Percentiles rank a stretch among this genome's conserved stretches.
Conservation (phyloP, 2,797 vertebrate species). For the Gallinago solitaria region DNA sequence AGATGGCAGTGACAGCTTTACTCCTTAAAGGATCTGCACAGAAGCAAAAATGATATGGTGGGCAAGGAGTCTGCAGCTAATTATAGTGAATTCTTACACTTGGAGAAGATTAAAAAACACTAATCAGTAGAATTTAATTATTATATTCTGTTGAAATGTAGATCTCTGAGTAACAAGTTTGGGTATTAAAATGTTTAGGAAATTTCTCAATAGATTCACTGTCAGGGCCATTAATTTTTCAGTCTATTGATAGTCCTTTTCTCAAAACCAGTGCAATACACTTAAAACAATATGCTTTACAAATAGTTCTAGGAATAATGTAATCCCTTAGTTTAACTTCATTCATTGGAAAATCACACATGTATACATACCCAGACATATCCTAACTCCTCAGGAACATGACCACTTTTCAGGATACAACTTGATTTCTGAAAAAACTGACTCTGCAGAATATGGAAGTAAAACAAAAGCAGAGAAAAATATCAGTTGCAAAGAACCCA, state of each 20-base stretch:
- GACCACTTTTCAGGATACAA: not conserved
- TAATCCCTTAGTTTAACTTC: not conserved
- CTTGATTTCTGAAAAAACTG: not conserved
- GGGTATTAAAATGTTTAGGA: not conserved
- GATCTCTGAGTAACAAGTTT: not conserved
- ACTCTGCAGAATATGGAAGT: not conserved
- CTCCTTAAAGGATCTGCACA: not conserved
- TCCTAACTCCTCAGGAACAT: not conserved
- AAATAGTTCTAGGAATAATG: not conserved
- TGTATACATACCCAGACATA: fast-evolving
- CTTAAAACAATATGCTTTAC: not conserved
- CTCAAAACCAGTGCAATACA: not conserved
- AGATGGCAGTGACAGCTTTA: conserved; percentile 47
- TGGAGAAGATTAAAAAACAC: not conserved
- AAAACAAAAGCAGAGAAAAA: not conserved
- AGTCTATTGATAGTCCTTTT: not conserved
- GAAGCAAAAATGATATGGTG: fast-evolving
- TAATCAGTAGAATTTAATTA: not conserved
- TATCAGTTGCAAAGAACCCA: not conserved
- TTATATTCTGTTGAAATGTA: not conserved
- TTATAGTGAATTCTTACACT: not conserved
- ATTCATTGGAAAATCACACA: not conserved
- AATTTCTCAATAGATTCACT: not conserved
- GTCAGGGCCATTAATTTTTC: not conserved
- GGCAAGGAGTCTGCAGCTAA: not conserved